These are phyloP conservation scores for Pampus argenteus DNA, from an alignment of 2,797 vertebrate genomes.

Conservation along the genomic window DNA sequence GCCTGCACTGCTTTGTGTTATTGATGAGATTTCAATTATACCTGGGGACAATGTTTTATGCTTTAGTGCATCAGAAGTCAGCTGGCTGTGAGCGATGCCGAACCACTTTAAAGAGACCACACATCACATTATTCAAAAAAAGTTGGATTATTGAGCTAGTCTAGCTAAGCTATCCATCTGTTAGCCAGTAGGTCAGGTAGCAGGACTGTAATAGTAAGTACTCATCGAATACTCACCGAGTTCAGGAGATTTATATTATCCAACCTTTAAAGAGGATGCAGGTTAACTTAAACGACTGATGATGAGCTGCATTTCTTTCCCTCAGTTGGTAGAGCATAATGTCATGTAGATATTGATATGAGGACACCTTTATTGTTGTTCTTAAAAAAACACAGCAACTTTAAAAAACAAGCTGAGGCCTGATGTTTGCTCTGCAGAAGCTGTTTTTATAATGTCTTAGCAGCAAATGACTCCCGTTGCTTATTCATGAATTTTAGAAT, in stretches of 20 bases:
- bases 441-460: not conserved
- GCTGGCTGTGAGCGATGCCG: constrained; percentile 60
- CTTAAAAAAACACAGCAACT: not conserved
- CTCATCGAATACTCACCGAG: constrained; percentile 34
- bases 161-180: constrained; percentile 58
- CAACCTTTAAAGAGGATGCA: constrained; percentile 17
- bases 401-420: not conserved
- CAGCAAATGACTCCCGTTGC: not conserved
- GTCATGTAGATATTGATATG: not conserved
- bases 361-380: not conserved
- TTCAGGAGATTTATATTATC: constrained; percentile 39
- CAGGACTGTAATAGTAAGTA: constrained; percentile 28
- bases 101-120: constrained; percentile 57
- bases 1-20: constrained; percentile 75
- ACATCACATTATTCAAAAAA: constrained; percentile 64
- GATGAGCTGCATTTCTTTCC: not conserved
- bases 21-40: constrained; percentile 80
- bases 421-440: not conserved
- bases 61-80: constrained; percentile 71
- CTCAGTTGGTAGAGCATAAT: not conserved
- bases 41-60: constrained; percentile 69
- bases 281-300: not conserved
- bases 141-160: constrained; percentile 55
- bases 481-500: constrained; percentile 23
- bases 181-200: constrained; percentile 35